These are phyloP conservation scores for Sclerodermus sp. DNA, from an alignment of 2,888 invertebrate genomes.

Conservation along the genomic window DNA sequence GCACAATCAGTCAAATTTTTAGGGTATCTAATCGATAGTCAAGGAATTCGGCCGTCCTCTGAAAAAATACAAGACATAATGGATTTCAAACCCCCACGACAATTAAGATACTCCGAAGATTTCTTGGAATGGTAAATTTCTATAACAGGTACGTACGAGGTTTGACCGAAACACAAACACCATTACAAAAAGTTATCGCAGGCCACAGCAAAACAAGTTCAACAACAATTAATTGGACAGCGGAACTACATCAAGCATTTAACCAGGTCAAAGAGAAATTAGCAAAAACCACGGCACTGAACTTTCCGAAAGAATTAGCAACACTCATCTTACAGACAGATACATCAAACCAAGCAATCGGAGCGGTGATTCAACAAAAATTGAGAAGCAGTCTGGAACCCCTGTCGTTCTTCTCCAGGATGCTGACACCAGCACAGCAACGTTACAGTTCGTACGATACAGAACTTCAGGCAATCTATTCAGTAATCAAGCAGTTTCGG, in stretches of 20 bases:
- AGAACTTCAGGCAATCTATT: slow-evolving; percentile 4
- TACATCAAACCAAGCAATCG: slow-evolving; percentile 1
- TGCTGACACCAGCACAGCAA: slow-evolving; percentile 1
- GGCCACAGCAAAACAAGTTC: background rate
- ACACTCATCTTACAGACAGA: background rate
- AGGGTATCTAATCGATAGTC: slow-evolving; percentile 28
- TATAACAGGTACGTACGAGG: slow-evolving; percentile 45
- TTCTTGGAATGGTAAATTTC: slow-evolving; percentile 50
- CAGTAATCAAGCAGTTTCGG: slow-evolving; percentile 10
- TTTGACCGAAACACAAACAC: slow-evolving; percentile 42
- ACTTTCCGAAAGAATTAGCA: background rate
- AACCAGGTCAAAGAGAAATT: background rate
- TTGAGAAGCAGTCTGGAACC: background rate
- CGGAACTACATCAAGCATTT: background rate
- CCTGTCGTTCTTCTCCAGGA: slow-evolving; percentile 5
- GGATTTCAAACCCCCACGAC: slow-evolving; percentile 33
- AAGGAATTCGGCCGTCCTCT: slow-evolving; percentile 39
- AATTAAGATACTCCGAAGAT: slow-evolving; percentile 38
- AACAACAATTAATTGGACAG: background rate
- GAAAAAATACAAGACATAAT: slow-evolving; percentile 39
- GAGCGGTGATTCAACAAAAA: background rate
- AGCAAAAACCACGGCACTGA: background rate
- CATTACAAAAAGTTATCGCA: slow-evolving; percentile 28
- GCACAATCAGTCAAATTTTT: slow-evolving; percentile 29
- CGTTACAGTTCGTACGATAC: slow-evolving; percentile 13